A percentile compares a stretch with the other conserved stretches of the same genome.
phyloP scores from a whole-genome alignment of 1,140 invertebrate species.

The Eubasilissa regina region DNA sequence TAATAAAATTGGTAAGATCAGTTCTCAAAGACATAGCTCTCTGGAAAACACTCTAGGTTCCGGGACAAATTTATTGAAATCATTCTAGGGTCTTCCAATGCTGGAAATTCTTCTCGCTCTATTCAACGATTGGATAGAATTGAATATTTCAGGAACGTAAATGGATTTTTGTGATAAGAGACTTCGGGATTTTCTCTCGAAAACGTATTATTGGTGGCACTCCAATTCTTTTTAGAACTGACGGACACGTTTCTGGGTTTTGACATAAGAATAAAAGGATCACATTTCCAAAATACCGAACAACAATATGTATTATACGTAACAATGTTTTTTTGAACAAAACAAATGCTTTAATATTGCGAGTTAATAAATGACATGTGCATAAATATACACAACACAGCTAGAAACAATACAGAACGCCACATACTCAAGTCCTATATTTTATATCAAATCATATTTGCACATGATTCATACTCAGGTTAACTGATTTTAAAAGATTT shows the following conservation, averaged over 20 bases:
- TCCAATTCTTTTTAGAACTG: constrained; percentile 23
- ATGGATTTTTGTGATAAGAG: constrained; percentile 52
- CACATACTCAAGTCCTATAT: no score
- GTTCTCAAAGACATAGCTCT: background rate
- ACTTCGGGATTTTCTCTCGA: constrained; percentile 7
- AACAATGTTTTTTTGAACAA: no score
- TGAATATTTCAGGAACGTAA: constrained; percentile 50
- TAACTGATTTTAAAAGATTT: no score
- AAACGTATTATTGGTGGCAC: constrained; percentile 32
- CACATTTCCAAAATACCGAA: background rate
- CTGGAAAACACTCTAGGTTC: background rate
- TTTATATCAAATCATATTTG: no score
- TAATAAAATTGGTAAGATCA: no score
- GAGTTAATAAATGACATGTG: no score
- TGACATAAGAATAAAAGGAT: background rate
- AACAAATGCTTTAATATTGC: no score
- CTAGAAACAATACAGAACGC: no score
- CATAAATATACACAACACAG: no score
- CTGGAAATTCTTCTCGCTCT: background rate
- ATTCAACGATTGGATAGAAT: constrained; percentile 36
- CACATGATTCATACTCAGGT: no score
- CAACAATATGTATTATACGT: no score
- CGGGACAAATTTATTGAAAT: constrained; percentile 2
- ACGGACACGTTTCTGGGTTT: background rate
- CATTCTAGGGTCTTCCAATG: background rate